Evolutionary conservation across 2,113 vertebrate species (phyloP).

Genomic region (Pao palembangensis): DNA sequence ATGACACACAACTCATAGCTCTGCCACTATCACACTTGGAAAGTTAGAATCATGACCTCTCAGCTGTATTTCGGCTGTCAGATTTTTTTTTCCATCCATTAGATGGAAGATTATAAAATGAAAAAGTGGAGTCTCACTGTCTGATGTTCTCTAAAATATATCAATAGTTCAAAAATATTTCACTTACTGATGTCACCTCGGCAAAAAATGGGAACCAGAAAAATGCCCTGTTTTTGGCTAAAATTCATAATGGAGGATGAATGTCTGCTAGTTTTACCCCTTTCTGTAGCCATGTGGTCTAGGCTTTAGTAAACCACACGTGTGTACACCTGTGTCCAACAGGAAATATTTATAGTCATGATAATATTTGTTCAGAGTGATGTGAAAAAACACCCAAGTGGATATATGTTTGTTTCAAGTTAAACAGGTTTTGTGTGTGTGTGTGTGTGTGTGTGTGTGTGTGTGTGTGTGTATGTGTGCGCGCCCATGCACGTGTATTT

Average conservation of each 20-base stretch:
- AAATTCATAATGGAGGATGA: slow-evolving; percentile 27
- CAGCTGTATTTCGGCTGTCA: slow-evolving; percentile 19
- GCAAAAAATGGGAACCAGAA: slow-evolving; percentile 39
- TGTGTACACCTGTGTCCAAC: not conserved
- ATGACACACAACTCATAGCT: slow-evolving; percentile 14
- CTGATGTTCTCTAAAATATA: slow-evolving; percentile 4
- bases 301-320: not conserved
- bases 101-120: not conserved
- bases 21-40: slow-evolving; percentile 9
- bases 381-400: slow-evolving; percentile 37
- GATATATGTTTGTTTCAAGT: slow-evolving; percentile 56
- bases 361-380: slow-evolving; percentile 28
- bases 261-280: slow-evolving; percentile 42
- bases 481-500: slow-evolving; percentile 59
- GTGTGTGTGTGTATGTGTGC: slow-evolving; percentile 20
- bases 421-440: slow-evolving; percentile 63
- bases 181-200: slow-evolving; percentile 12
- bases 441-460: too few species aligned
- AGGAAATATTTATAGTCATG: slow-evolving; percentile 18
- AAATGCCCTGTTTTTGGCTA: slow-evolving; percentile 33
- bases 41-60: slow-evolving; percentile 14
- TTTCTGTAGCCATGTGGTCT: slow-evolving; percentile 33
- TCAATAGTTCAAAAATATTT: slow-evolving; percentile 12
- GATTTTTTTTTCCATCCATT: slow-evolving; percentile 4
- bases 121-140: slow-evolving; percentile 16